Evolutionary conservation across 2,888 invertebrate species (phyloP).

Genomic region (Limnephilus marmoratus): DNA sequence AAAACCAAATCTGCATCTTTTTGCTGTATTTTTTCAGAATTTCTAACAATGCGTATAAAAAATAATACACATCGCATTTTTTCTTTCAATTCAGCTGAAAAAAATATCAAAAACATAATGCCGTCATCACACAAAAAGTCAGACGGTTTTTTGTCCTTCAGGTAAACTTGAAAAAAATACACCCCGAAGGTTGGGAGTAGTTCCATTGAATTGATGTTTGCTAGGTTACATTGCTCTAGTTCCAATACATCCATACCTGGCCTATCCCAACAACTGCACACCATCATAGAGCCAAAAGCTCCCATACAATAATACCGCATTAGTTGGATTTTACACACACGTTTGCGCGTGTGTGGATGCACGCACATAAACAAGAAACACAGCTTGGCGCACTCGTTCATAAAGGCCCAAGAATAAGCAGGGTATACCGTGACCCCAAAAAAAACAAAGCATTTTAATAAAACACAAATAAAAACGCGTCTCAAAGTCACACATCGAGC

Average conservation of each 20-base stretch:
- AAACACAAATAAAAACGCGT: neutral
- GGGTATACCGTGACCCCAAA: neutral
- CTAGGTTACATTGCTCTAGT: constrained; percentile 54
- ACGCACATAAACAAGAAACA: neutral
- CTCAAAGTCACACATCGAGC: neutral
- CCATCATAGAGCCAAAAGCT: neutral
- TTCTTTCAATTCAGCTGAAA: neutral
- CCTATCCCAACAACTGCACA: constrained; percentile 61
- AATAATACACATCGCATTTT: constrained; percentile 31
- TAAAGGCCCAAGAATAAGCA: constrained; percentile 21
- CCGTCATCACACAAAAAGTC: constrained; percentile 38
- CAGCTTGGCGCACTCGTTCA: constrained; percentile 13
- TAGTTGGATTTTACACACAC: constrained; percentile 1
- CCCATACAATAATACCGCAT: constrained; percentile 1
- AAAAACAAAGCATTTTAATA: neutral
- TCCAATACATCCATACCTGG: constrained; percentile 54
- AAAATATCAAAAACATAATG: constrained; percentile 33
- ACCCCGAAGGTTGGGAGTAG: constrained; percentile 19
- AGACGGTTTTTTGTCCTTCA: constrained; percentile 40
- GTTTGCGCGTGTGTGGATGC: constrained; percentile 6
- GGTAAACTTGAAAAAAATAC: constrained; percentile 39
- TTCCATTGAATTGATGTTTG: constrained; percentile 45
- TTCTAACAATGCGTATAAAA: neutral
- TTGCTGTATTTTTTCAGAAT: neutral
- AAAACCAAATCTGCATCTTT: neutral